Evolutionary conservation across 2,113 vertebrate genomes (phyloP).

Genomic region (Zapornia atra): DNA sequence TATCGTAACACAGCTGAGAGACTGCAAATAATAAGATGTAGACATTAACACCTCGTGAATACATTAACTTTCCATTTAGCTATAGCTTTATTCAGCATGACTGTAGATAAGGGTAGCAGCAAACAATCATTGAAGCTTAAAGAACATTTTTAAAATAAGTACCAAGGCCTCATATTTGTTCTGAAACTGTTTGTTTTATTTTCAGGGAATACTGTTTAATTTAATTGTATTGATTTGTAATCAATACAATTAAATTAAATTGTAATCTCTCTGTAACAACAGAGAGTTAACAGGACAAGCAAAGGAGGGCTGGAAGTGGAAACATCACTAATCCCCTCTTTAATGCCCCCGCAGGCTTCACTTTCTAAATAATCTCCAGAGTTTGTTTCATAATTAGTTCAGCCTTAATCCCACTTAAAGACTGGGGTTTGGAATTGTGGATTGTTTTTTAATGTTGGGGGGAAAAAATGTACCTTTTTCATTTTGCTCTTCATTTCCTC

Average conservation of each 20-base stretch:
- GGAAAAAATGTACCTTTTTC: constrained; percentile 60
- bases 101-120: constrained; percentile 88
- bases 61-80: constrained; percentile 86
- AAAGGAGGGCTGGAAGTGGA: not conserved
- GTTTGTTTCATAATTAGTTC: not conserved
- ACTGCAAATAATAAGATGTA: constrained; percentile 85
- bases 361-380: not conserved
- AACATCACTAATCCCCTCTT: not conserved
- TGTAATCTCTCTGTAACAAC: too few species aligned
- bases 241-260: too few species aligned
- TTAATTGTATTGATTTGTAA: constrained; percentile 85
- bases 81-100: constrained; percentile 90
- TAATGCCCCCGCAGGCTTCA: not conserved
- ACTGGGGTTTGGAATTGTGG: not conserved
- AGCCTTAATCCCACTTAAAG: not conserved
- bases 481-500: constrained; percentile 73
- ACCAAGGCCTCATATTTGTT: constrained; percentile 82
- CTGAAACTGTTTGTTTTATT: constrained; percentile 80
- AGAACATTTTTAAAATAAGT: constrained; percentile 83
- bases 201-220: constrained; percentile 87
- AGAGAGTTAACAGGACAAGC: not conserved
- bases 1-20: constrained; percentile 61
- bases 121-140: constrained; percentile 86
- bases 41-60: constrained; percentile 87
- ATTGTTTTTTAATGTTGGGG: not conserved